A percentile compares a stretch with the other conserved stretches of the same genome.
Conservation (phyloP, 1,140 invertebrate genomes). For the Chrysomallon squamiferum region DNA sequence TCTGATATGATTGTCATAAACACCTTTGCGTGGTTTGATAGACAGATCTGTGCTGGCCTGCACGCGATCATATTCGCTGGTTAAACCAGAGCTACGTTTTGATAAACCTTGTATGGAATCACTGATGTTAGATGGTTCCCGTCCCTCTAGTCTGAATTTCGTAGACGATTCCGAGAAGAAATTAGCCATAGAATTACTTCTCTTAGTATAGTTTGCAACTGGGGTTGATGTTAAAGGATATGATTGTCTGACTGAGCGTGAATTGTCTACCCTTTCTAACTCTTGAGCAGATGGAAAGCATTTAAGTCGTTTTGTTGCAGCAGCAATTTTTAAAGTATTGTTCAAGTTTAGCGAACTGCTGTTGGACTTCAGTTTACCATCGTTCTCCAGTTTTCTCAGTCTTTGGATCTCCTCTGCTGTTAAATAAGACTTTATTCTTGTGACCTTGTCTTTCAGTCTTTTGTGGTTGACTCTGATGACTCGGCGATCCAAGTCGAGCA, state of each 20-base stretch:
- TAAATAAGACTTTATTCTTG: slow-evolving; percentile 48
- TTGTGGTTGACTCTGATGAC: slow-evolving; percentile 51
- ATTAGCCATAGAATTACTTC: slow-evolving; percentile 48
- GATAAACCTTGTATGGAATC: too few species aligned
- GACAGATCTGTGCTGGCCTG: too few species aligned
- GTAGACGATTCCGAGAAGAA: slow-evolving; percentile 45
- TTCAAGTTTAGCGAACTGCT: slow-evolving; percentile 33
- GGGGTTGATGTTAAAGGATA: slow-evolving; percentile 7
- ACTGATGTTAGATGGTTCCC: too few species aligned
- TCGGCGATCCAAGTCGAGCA: slow-evolving; percentile 48
- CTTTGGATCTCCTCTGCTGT: slow-evolving; percentile 47
- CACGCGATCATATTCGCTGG: too few species aligned
- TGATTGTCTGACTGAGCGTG: slow-evolving; percentile 1
- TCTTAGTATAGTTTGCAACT: slow-evolving; percentile 16
- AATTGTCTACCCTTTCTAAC: slow-evolving; percentile 5
- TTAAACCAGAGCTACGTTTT: too few species aligned
- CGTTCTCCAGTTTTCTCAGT: slow-evolving; percentile 42
- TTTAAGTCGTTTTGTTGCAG: slow-evolving; percentile 44
- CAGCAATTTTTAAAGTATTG: slow-evolving; percentile 54
- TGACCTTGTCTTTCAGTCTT: slow-evolving; percentile 50
- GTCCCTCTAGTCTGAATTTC: background rate
- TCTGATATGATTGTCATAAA: too few species aligned
- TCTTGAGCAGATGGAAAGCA: slow-evolving; percentile 15
- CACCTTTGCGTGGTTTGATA: too few species aligned
- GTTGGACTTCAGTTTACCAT: slow-evolving; percentile 40